A percentile compares a stretch with the other conserved stretches of the same genome.
phyloP scores from a whole-genome alignment of 2,797 vertebrate species.

The Danio kyathit region DNA sequence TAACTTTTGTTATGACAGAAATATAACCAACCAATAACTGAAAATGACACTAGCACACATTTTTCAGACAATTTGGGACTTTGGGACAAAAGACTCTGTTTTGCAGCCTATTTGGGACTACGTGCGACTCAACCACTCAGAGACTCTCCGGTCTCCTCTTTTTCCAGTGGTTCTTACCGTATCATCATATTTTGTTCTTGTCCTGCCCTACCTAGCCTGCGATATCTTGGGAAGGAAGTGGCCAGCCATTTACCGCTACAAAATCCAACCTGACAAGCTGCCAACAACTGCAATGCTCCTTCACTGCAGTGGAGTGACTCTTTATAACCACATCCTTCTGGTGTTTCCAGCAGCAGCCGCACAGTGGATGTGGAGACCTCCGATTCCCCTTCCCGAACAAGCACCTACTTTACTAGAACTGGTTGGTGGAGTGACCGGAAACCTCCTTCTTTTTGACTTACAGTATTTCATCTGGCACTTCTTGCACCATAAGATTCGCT shows the following conservation, averaged over 20 bases:
- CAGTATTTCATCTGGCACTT: slow-evolving; percentile 83
- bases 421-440: slow-evolving; percentile 69
- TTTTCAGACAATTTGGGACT: slow-evolving; percentile 56
- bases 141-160: slow-evolving; percentile 76
- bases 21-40: neutral
- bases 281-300: slow-evolving; percentile 72
- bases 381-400: slow-evolving; percentile 70
- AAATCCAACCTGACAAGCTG: slow-evolving; percentile 72
- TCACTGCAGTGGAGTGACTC: slow-evolving; percentile 75
- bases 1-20: neutral
- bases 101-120: slow-evolving; percentile 78
- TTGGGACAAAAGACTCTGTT: slow-evolving; percentile 62
- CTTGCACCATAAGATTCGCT: slow-evolving; percentile 74
- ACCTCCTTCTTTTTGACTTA: slow-evolving; percentile 80
- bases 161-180: slow-evolving; percentile 76
- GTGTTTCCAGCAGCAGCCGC: slow-evolving; percentile 78
- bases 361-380: slow-evolving; percentile 80
- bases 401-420: slow-evolving; percentile 74
- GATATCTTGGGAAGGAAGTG: slow-evolving; percentile 76
- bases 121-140: slow-evolving; percentile 70
- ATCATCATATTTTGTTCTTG: slow-evolving; percentile 77
- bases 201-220: slow-evolving; percentile 74
- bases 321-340: slow-evolving; percentile 77
- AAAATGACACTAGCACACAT: slow-evolving; percentile 61
- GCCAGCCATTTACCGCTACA: slow-evolving; percentile 73